These are phyloP conservation scores for Andrena fulva DNA, from an alignment of 2,888 invertebrate species.

Conservation along the genomic window DNA sequence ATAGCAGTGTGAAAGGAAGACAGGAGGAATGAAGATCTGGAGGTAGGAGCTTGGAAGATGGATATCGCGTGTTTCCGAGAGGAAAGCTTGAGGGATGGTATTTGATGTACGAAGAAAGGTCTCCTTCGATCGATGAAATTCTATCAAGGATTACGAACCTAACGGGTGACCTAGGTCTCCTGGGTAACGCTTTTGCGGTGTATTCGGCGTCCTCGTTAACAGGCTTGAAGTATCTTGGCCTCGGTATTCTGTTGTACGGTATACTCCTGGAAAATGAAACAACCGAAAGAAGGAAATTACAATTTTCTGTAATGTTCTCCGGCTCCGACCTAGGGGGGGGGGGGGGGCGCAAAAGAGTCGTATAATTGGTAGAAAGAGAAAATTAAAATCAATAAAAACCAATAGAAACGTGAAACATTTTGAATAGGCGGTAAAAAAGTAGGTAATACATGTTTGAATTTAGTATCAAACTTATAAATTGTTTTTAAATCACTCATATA, in stretches of 20 bases:
- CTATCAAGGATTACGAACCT: constrained; percentile 41
- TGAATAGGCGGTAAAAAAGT: no score
- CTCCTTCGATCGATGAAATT: neutral
- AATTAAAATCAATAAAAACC: no score
- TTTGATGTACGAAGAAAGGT: no score
- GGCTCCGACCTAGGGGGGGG: no score
- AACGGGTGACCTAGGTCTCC: constrained; percentile 49
- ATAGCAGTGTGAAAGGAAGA: neutral
- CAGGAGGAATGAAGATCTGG: neutral
- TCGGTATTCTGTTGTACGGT: constrained; percentile 47
- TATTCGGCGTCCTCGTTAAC: neutral
- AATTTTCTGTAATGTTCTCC: no score
- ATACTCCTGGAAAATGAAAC: constrained; percentile 35
- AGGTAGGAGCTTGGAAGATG: neutral
- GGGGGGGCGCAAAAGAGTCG: no score
- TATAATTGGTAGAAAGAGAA: no score
- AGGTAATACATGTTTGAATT: no score
- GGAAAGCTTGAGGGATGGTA: neutral
- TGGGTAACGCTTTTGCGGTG: constrained; percentile 9
- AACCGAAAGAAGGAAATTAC: neutral
- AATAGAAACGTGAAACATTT: no score
- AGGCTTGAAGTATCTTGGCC: constrained; percentile 37
- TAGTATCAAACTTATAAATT: no score
- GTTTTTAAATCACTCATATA: no score
- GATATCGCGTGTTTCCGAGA: neutral